Base-by-base conservation (phyloP, 35 echinoderm and acorn worm genomes). In the Apostichopus japonicus region DNA sequence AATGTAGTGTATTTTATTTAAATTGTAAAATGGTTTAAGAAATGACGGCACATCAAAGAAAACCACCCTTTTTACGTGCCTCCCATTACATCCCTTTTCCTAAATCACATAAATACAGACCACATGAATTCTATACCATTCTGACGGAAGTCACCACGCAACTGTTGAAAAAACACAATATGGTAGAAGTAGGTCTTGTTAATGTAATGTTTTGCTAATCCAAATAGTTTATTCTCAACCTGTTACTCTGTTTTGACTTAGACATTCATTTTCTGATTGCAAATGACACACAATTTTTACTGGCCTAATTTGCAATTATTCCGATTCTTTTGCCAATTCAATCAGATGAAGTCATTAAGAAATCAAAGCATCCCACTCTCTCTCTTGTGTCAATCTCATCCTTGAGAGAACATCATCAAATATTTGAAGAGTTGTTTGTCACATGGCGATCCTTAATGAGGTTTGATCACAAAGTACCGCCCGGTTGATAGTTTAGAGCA, bases 351-450 rank as follows among this genome's bases (percentile, higher is more conserved):
- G 24, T 80, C 53, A 80, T 80, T 80, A 53, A 27, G 79, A 80
- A 80, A 80, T 27, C 8, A 51, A 53, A 44, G 27, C 63, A 67
- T 67, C 63, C 24, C 33, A 44, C 33, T 80, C 79, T 7, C 14
- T 25, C 33, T 53, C 10, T 80, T 80, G 79, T 80, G 24, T 10
- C 79, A 80, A 80, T 55, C 79, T 80, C 53, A 80, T 53, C 24
- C 79, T 80, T 80, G 23, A 80, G 53, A 44, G 53, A 80, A 80
- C 79, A 80, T 80, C 24, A 80, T 80, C 24, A 80, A 80, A 44
- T 53, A 80, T 80, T 80, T 80, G 79, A 44, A 44, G 79, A 27
- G 79, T 80, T 80, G 79, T 80, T 80, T 80, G 79, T 80, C 24
- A 80, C 79, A 51, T 80, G 79, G 79, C 53, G 79, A 53, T 15